Evolutionary conservation across 1,140 invertebrate genomes (phyloP).

Genomic region (Drosophila tristis): DNA sequence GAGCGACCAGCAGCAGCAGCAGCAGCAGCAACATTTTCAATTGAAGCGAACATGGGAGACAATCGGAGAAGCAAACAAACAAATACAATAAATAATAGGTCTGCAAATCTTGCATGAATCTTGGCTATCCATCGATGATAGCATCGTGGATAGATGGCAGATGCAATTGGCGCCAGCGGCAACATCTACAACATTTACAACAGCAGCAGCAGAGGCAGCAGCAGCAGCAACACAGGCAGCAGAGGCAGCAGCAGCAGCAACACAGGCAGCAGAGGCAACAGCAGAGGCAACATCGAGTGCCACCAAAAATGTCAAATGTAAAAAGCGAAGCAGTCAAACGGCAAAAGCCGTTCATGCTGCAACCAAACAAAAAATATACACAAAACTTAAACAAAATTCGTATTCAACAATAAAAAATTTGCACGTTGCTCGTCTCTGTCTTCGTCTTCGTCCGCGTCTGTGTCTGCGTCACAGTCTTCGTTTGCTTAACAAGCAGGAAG

Average conservation of each 20-base stretch:
- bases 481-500: conserved; percentile 80
- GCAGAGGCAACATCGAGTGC: too few species aligned
- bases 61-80: conserved; percentile 29
- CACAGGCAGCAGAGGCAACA: conserved; percentile 14
- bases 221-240: not conserved
- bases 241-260: not conserved
- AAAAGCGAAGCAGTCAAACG: conserved; percentile 54
- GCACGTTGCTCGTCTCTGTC: conserved; percentile 48
- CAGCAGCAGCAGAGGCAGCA: not conserved
- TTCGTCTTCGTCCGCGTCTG: not conserved
- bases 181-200: conserved; percentile 12
- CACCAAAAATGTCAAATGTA: conserved; percentile 75
- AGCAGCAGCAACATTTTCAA: conserved; percentile 44
- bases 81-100: conserved; percentile 67
- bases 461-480: not conserved
- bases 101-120: conserved; percentile 45
- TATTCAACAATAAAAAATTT: conserved; percentile 74
- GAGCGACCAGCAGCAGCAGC: conserved; percentile 31
- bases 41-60: conserved; percentile 45
- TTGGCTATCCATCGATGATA: conserved; percentile 44
- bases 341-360: conserved; percentile 37
- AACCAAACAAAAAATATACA: conserved; percentile 29
- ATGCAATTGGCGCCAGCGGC: conserved; percentile 45
- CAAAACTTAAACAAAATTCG: conserved; percentile 49
- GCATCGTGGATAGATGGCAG: conserved; percentile 46